Evolutionary conservation across 2,888 invertebrate species (phyloP), one percentile per base, ranked within the genome.

Genomic region (Caenorhabditis sp.): DNA sequence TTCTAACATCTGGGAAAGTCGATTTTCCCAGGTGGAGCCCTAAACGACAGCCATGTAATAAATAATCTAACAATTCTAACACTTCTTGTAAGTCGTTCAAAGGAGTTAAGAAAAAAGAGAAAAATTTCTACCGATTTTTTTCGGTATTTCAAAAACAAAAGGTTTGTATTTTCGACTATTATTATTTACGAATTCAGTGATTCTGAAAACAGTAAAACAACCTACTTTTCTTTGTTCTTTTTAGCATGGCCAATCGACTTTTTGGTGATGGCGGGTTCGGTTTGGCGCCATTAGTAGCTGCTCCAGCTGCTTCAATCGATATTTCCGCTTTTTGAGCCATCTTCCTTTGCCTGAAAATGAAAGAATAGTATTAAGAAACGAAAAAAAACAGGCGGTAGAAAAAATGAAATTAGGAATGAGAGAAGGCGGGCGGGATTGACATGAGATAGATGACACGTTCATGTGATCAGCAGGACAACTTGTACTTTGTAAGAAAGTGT

Each of bases 261-360:
- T 82, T 82, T 31, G 82, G 82, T 10, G 81, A 81, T 19, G 77
- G 74, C 23, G 77, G 79, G 24, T 78, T 79, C 26, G 78, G 75
- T 58, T 78, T 79, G 14, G 50, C 17, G 3, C 17, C 21, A 21
- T 54, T 62, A 14, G 50, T 61, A 10, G 60, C 27, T 36, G 61
- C 55, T 1, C 37, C 31, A 51, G 61, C 43, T 36, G 71, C 67
- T 51, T 72, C 72, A 57, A 72, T 62, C 54, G 72, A 68, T 65
- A 72, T 65, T 14, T 72, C 72, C 49, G 72, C 67, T 50, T 72
- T 72, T 65, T 72, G 72, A 58, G 72, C 68, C 72, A 72, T 72
- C n/a, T 10, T 55, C 21, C 12, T 27, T 55, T 24, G 14, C n/a
- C 27, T 27, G 57, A 19, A 58, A 58, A 58, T 53, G 49, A 26